Percentiles rank a stretch among this genome's conserved stretches.
Evolutionary conservation across 2,113 vertebrate species (phyloP).

Genomic region (Dromaius novaehollandiae): DNA sequence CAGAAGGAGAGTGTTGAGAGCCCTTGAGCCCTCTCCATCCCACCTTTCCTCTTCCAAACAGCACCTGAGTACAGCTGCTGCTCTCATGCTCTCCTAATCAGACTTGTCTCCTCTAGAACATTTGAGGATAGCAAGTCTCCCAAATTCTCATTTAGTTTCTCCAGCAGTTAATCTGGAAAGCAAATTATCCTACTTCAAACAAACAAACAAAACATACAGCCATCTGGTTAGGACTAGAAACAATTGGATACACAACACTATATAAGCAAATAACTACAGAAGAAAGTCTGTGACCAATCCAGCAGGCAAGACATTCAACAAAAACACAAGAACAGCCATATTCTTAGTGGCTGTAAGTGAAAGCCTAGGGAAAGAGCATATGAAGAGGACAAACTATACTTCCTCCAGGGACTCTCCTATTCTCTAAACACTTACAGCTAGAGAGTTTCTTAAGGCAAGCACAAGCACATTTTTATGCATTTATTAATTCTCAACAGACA

Average conservation of each 20-base stretch:
- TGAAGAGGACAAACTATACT: neutral
- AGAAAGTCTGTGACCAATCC: neutral
- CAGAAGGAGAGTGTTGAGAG: neutral
- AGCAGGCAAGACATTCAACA: neutral
- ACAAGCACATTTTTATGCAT: neutral
- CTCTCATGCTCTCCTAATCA: neutral
- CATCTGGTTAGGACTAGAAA: neutral
- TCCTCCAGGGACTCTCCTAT: neutral
- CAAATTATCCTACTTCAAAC: neutral
- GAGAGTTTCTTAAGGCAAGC: neutral
- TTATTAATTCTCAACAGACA: neutral
- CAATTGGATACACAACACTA: neutral
- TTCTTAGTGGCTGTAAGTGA: neutral
- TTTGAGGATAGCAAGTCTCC: neutral
- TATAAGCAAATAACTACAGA: neutral
- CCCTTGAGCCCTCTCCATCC: neutral
- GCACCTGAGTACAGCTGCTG: neutral
- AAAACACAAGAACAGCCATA: neutral
- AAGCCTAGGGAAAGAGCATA: rapidly evolving
- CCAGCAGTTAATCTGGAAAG: neutral
- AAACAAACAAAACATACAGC: neutral
- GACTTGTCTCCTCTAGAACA: neutral
- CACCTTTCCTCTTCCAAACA: neutral
- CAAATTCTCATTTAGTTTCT: neutral
- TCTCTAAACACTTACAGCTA: neutral